phyloP scores from a whole-genome alignment of 1,140 invertebrate genomes.

The Psix sp. region DNA sequence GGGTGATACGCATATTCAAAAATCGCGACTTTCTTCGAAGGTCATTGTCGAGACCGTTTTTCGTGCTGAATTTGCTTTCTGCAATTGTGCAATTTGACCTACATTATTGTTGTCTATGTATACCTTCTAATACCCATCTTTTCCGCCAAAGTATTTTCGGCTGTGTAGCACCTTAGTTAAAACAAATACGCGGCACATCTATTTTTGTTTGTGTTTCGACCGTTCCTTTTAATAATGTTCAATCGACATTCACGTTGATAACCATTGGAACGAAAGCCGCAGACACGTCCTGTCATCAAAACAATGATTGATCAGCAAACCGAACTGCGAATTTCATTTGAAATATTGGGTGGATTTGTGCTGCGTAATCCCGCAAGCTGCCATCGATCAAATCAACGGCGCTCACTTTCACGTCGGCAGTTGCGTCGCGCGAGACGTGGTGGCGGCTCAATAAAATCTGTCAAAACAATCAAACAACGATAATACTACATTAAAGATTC shows the following conservation, averaged over 20 bases:
- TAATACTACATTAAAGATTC: slow-evolving; percentile 72
- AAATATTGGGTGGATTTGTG: slow-evolving; percentile 9
- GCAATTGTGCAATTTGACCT: slow-evolving; percentile 49
- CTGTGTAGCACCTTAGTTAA: too few species aligned
- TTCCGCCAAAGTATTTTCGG: too few species aligned
- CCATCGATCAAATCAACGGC: slow-evolving; percentile 37
- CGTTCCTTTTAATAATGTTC: too few species aligned
- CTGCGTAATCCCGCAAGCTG: slow-evolving; percentile 14
- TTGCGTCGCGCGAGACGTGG: slow-evolving; percentile 69
- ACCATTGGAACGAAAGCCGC: too few species aligned
- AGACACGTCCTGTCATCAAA: too few species aligned
- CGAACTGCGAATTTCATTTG: too few species aligned
- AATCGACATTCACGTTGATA: too few species aligned
- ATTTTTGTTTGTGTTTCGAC: too few species aligned
- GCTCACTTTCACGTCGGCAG: slow-evolving; percentile 30
- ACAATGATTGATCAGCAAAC: too few species aligned
- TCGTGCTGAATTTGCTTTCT: slow-evolving; percentile 13
- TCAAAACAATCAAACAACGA: slow-evolving; percentile 76
- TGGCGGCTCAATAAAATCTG: slow-evolving; percentile 75
- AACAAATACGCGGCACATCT: too few species aligned
- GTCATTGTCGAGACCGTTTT: slow-evolving; percentile 1
- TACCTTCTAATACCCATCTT: slow-evolving; percentile 52
- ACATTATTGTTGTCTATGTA: slow-evolving; percentile 54
- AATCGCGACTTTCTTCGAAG: too few species aligned
- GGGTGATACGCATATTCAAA: too few species aligned